These are phyloP conservation scores for Schizopygopsis pylzovi DNA, from an alignment of 2,797 vertebrate species.

Conservation along the genomic window DNA sequence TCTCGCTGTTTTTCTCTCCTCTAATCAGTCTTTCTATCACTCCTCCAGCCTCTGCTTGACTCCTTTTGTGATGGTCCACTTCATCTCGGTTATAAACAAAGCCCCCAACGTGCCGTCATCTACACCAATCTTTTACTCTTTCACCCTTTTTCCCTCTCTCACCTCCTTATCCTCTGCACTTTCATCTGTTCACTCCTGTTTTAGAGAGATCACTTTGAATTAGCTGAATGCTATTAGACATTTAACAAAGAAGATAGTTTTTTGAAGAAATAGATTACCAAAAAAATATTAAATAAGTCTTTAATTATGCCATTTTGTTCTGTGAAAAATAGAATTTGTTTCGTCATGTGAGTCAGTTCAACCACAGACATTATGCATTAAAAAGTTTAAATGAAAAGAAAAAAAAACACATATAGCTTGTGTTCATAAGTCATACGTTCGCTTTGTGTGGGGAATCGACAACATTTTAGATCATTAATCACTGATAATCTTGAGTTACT, in stretches of 20 bases:
- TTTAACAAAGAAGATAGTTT: neutral
- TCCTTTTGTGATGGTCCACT: slow-evolving; percentile 84
- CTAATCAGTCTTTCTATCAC: slow-evolving; percentile 79
- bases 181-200: neutral
- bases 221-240: neutral
- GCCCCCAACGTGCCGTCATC: slow-evolving; percentile 54
- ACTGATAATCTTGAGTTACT: neutral
- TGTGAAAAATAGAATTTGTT: too few relatives aligned
- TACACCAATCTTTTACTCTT: slow-evolving; percentile 57
- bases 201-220: neutral
- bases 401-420: neutral
- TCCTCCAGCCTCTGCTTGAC: slow-evolving; percentile 76
- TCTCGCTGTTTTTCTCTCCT: slow-evolving; percentile 46
- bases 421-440: neutral
- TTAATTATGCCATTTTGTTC: too few relatives aligned
- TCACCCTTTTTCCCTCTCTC: slow-evolving; percentile 49
- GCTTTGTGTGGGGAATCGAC: neutral
- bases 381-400: neutral
- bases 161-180: slow-evolving; percentile 33
- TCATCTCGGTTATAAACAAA: slow-evolving; percentile 80
- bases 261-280: neutral
- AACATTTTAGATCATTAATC: neutral
- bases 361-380: neutral
- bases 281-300: too few relatives aligned
- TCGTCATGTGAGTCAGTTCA: neutral